Base-by-base conservation (phyloP, 2,888 invertebrate species). In the Liodrosophila aerea region DNA sequence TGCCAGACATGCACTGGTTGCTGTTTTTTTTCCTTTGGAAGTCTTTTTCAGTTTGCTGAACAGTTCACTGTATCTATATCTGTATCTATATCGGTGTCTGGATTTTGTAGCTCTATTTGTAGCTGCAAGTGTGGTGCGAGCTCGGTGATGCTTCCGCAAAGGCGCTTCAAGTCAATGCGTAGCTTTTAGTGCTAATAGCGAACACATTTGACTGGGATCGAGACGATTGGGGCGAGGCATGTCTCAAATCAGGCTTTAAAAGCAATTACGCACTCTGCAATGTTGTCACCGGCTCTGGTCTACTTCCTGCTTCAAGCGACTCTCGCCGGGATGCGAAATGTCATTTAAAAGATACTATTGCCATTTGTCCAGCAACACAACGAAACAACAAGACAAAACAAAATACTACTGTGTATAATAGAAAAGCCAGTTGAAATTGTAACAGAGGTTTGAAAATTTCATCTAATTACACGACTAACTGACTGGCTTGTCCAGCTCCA, bases 261-360 rank as follows among this genome's bases (percentile, higher is more conserved):
- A 76, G 73, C 81, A 77, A 77, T 77, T 77, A 77, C 76, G 84
- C 81, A 77, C 81, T 76, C 69, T 11, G 59, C 64, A 70, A 63
- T 49, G 62, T 65, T 74, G 70, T 58, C 66, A 74, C 74, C 59
- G 56, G 43, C 37, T 67, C 57, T 13, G n/a, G 4, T 8, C 40
- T 13, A 70, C 76, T 77, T 77, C 76, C 76, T 77, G 76, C 76
- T 77, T 60, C 40, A 40, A 54, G 72, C 68, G 45, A 56, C 65
- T 65, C 54, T 56, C 15, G 37, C 16, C 64, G 58, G 50, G 45
- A 64, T 70, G 46, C 53, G 58, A 68, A 70, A 58, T 69, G 53
- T 64, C 64, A 46, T 64, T 64, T 37, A 37, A 64, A 54, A 58
- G 43, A 51, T 64, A 54, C 31, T 53, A 57, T 49, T 47, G 12